A percentile compares a stretch with the other conserved stretches of the same genome.
Evolutionary conservation across 2,113 vertebrate species (phyloP).

Genomic region (Carassius auratus): DNA sequence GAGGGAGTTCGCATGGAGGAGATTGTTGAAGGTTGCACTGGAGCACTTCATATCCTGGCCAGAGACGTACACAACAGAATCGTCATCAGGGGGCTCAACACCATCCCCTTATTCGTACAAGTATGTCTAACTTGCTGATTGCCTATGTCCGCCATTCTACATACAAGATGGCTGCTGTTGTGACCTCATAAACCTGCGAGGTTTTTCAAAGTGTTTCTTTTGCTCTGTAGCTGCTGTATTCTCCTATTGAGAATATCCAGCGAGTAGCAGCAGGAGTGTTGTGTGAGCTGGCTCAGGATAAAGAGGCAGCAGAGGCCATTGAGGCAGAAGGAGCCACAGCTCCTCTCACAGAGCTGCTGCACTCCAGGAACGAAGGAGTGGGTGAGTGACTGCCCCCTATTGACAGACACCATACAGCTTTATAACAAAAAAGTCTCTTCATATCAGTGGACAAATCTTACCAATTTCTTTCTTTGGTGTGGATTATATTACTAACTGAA

Average conservation of each 20-base stretch:
- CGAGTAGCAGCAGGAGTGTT: slow-evolving; percentile 96
- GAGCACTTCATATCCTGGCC: slow-evolving; percentile 96
- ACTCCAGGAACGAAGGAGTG: slow-evolving; percentile 97
- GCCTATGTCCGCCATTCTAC: not conserved
- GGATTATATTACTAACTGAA: not conserved
- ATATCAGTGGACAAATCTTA: not conserved
- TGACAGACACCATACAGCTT: not conserved
- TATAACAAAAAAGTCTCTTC: slow-evolving; percentile 7
- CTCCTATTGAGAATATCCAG: slow-evolving; percentile 98
- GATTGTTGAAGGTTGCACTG: slow-evolving; percentile 97
- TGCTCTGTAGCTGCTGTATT: slow-evolving; percentile 87
- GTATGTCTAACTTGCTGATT: slow-evolving; percentile 65
- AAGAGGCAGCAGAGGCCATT: slow-evolving; percentile 96
- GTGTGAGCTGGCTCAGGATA: slow-evolving; percentile 97
- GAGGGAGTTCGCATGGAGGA: slow-evolving; percentile 99
- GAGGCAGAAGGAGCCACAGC: slow-evolving; percentile 98
- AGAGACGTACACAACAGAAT: slow-evolving; percentile 97
- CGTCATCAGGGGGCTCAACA: slow-evolving; percentile 96
- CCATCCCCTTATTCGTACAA: slow-evolving; percentile 98
- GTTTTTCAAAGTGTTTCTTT: not conserved
- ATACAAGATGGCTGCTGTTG: not conserved
- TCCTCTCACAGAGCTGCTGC: slow-evolving; percentile 93
- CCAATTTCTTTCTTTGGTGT: not conserved
- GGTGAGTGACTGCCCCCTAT: slow-evolving; percentile 73
- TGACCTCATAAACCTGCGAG: not conserved